phyloP scores from a whole-genome alignment of 2,888 invertebrate species.

The Bimastos eiseni region DNA sequence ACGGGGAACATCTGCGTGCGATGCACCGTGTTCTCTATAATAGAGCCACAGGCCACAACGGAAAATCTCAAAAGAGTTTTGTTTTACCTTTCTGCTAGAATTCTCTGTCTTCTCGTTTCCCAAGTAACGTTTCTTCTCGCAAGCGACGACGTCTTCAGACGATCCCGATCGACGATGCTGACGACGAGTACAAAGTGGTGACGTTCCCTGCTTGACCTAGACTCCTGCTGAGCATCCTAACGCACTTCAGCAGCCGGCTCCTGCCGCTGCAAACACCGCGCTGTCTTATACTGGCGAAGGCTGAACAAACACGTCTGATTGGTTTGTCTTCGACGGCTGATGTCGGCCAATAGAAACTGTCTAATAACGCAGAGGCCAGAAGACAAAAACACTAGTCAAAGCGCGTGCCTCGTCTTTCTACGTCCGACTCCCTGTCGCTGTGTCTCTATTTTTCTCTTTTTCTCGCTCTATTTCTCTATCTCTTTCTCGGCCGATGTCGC shows the following conservation, averaged over 20 bases:
- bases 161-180: neutral
- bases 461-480: conserved; percentile 15
- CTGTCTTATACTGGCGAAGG: conserved; percentile 13
- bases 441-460: neutral
- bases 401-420: neutral
- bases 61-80: neutral
- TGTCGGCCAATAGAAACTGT: neutral
- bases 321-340: neutral
- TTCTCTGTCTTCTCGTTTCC: neutral
- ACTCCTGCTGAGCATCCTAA: neutral
- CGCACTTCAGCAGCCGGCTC: neutral
- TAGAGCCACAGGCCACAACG: neutral
- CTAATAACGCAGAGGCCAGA: neutral
- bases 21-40: neutral
- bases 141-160: neutral
- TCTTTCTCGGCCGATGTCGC: neutral
- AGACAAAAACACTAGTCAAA: neutral
- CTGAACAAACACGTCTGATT: conserved; percentile 13
- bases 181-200: neutral
- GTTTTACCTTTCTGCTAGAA: neutral
- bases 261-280: neutral
- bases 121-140: neutral
- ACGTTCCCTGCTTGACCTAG: neutral
- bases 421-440: neutral
- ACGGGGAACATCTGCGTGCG: neutral